Conservation (phyloP, 2,888 invertebrate species). For the Steinernema scapterisci region DNA sequence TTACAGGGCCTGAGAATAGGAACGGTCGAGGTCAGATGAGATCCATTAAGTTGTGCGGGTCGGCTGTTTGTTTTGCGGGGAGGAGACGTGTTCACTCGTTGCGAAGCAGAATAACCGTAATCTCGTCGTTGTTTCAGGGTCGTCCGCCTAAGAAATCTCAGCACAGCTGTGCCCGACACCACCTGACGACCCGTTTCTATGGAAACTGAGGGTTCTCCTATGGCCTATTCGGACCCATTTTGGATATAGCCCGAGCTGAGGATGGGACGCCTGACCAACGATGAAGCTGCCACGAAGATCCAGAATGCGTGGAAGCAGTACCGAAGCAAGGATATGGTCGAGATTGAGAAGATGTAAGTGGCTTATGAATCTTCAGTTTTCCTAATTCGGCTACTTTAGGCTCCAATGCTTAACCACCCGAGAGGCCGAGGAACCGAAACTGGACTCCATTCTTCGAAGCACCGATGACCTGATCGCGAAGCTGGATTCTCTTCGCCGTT, state of each 20-base stretch:
- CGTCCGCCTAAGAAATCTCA: background rate
- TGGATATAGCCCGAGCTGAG: background rate
- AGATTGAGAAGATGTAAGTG: conserved; percentile 29
- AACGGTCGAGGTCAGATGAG: background rate
- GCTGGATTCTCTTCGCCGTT: conserved; percentile 4
- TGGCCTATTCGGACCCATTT: background rate
- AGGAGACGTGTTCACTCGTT: conserved; percentile 10
- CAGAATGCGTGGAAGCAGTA: conserved; percentile 3
- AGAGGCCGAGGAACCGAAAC: conserved; percentile 6
- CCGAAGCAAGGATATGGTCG: conserved; percentile 14
- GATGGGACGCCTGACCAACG: background rate
- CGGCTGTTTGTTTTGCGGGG: background rate
- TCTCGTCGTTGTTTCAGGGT: background rate
- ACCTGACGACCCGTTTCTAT: background rate
- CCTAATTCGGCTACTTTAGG: background rate
- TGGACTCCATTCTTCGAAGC: conserved; percentile 10
- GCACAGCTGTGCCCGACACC: background rate
- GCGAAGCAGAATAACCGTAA: background rate
- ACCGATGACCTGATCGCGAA: conserved; percentile 7
- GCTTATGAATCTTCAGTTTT: background rate
- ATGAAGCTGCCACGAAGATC: conserved; percentile 10
- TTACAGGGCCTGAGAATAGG: background rate
- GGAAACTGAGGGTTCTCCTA: background rate
- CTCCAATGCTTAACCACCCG: background rate
- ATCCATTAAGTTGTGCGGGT: background rate